These are phyloP conservation scores for Borostomias antarcticus DNA, from an alignment of 2,797 vertebrate species.

Conservation along the genomic window DNA sequence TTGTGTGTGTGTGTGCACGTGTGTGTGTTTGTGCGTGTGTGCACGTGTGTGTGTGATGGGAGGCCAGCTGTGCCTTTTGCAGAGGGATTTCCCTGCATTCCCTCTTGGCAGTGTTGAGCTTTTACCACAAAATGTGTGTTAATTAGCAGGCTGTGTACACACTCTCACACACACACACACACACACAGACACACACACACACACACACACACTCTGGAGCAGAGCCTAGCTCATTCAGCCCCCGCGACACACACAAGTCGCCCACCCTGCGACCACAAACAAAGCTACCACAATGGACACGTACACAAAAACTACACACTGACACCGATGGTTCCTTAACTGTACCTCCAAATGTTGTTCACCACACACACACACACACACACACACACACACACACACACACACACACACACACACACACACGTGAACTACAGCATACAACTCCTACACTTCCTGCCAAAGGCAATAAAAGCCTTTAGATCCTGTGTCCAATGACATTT, in stretches of 20 bases:
- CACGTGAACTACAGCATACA: not conserved
- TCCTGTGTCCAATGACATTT: not conserved
- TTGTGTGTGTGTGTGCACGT: no score
- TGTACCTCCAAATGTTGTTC: no score
- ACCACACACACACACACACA: constrained; percentile 6
- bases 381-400: not conserved
- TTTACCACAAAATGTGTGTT: not conserved
- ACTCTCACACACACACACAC: not conserved
- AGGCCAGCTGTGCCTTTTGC: not conserved
- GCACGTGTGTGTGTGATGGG: constrained; percentile 5
- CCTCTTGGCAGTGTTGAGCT: not conserved
- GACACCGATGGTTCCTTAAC: no score
- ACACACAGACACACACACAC: not conserved
- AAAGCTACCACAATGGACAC: no score
- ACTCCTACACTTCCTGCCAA: not conserved
- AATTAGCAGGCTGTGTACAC: not conserved
- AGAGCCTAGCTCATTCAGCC: no score
- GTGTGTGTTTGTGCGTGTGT: not conserved
- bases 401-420: not conserved
- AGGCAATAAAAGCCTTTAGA: not conserved
- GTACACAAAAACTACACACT: no score
- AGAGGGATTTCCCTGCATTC: not conserved
- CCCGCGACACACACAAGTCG: no score
- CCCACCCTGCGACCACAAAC: no score
- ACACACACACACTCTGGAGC: constrained; percentile 2